Evolutionary conservation across 1,140 invertebrate species (phyloP), one percentile per base, ranked within the genome.

Genomic region (Chlorops oryzae): DNA sequence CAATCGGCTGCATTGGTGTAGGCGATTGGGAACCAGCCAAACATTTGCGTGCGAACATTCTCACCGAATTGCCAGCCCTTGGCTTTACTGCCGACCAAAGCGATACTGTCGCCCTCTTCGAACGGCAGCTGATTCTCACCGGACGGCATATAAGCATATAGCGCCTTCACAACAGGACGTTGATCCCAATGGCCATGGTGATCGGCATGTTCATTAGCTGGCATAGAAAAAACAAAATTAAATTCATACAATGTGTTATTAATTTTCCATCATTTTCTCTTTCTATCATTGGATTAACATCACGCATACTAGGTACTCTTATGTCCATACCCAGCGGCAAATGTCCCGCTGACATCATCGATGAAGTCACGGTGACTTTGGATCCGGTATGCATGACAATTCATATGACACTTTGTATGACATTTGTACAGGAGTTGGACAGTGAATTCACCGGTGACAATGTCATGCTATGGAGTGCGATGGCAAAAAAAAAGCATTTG

Each of bases 61-160:
- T 95, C 90, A 20, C 92, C 92, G 65, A 92, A 96, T 70, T 96
- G 92, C 92, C 92, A 96, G 37, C 92, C 92, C 69, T 93, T 92
- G 62, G 89, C 92, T 52, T 90, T 80, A 59, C 92, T 90, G 66
- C 91, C 92, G 55, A 94, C 84, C 52, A 95, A 72, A 6, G 87
- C 85, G 20, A 96, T 86, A 46, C 90, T 77, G 73, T 96, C 92
- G 54, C 90, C 90, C 73, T 94, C 90, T 48, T 89, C 81, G 73
- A 95, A 96, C 61, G 87, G 90, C 28, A 95, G 78, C 73, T 95
- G 92, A 75, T 92, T 92, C 59, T 95, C 91, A 5, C 89, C 89
- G 45, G 87, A 89, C 17, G 89, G 90, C 38, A 91, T 78, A 74
- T 95, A 94, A 35, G 89, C 88, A 61, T 94, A 94, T 12, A 94